phyloP scores from a whole-genome alignment of 2,797 vertebrate species.

The Pipistrellus kuhlii region DNA sequence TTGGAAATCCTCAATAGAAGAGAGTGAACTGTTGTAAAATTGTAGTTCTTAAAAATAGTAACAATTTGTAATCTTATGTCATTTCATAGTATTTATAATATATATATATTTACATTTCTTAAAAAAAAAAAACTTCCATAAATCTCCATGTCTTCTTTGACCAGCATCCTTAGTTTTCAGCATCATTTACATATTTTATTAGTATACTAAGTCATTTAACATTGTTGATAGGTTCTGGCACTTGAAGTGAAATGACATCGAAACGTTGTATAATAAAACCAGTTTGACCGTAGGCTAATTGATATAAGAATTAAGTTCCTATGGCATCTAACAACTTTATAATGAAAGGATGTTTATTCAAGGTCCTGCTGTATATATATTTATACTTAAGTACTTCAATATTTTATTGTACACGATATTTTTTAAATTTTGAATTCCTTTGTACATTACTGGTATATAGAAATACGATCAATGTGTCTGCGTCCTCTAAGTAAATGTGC shows the following conservation, averaged over 20 bases:
- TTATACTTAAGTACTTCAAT: constrained; percentile 1
- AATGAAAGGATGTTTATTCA: neutral
- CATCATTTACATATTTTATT: neutral
- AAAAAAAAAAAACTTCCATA: neutral
- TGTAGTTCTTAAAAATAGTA: neutral
- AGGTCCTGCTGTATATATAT: neutral
- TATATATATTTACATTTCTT: neutral
- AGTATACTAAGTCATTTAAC: neutral
- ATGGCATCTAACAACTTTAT: neutral
- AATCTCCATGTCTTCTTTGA: neutral
- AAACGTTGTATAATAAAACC: neutral
- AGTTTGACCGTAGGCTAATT: neutral
- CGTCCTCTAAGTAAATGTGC: neutral
- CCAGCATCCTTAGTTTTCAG: neutral
- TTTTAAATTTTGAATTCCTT: constrained; percentile 12
- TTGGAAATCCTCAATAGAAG: neutral
- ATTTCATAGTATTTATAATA: neutral
- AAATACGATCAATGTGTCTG: neutral
- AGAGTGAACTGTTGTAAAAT: neutral
- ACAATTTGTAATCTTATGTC: neutral
- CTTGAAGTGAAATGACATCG: neutral
- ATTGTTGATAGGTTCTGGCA: neutral
- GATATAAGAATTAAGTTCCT: neutral
- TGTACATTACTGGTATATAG: neutral
- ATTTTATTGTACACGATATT: neutral